Base-by-base conservation (phyloP, 2,797 vertebrate species). In the Typhlichthys subterraneus region DNA sequence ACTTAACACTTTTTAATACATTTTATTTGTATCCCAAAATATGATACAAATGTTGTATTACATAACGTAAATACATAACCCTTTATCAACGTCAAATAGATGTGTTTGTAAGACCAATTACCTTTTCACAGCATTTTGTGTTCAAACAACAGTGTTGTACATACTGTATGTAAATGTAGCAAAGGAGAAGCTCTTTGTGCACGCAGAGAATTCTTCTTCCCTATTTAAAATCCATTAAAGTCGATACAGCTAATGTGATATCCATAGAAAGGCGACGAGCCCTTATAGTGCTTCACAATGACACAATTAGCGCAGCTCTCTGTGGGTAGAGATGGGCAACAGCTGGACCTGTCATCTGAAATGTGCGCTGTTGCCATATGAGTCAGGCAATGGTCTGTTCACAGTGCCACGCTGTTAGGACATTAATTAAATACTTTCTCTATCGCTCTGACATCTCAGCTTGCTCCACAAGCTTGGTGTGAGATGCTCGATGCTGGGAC, bases 311-410 rank as follows among this genome's bases (percentile, higher is more conserved):
- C 53, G 15, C 23, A 12, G 31, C 53, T 63, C 65, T 56, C 60
- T 31, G 55, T 65, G 59, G 49, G 33, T 12, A 63, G 67, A 69
- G 68, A 77, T 6, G 23, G 57, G 33, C 54, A 58, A 65, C 65
- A 75, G 74, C 69, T 67, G 72, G 69, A 63, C 61, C 53, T 72
- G 68, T 74, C 65, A 63, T 59, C 46, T 9, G 42, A 70, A 33
- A 67, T 69, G 59, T 62, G 33, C 13, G 12, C 60, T 51, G 23
- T 29, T 31, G 47, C 57, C 12, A 12, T 57, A 15, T 47, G 53
- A 58, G 54, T 69, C 65, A 69, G 62, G 31, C 52, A 57, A 48
- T 13, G 47, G 60, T 70, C 50, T 57, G 68, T 65, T 63, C 59
- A 50, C 2, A 49, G 56, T 49, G 13, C 48, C 52, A 72, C 65